These are phyloP conservation scores for Cheilosia variabilis DNA, from an alignment of 2,888 invertebrate species.

Conservation along the genomic window DNA sequence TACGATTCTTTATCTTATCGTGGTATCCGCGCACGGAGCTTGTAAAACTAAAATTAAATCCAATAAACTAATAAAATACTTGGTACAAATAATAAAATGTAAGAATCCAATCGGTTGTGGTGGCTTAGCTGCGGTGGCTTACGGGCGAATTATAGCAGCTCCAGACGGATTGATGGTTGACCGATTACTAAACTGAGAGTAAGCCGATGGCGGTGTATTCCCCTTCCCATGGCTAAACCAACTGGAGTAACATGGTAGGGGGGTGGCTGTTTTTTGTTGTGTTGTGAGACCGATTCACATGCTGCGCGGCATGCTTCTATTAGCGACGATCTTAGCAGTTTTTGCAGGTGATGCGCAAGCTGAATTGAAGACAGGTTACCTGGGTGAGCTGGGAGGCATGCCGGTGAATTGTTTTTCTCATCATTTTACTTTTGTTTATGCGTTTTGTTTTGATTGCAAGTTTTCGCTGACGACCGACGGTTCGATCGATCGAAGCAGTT, in stretches of 20 bases:
- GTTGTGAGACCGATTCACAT: constrained; percentile 38
- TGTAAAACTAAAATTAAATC: not conserved
- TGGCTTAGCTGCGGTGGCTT: constrained; percentile 20
- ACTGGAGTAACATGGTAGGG: constrained; percentile 35
- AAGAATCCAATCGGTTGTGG: not conserved
- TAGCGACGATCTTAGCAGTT: constrained; percentile 41
- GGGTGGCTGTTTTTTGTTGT: constrained; percentile 6
- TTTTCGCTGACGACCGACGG: constrained; percentile 43
- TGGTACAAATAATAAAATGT: not conserved
- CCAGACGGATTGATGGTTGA: constrained; percentile 66
- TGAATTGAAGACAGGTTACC: constrained; percentile 21
- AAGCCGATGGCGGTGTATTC: constrained; percentile 27
- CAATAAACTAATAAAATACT: not conserved
- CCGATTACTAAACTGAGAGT: constrained; percentile 54
- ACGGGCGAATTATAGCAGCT: constrained; percentile 43
- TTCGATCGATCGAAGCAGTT: constrained; percentile 22
- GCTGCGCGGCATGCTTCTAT: constrained; percentile 38
- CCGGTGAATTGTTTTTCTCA: constrained; percentile 29
- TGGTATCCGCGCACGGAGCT: constrained; percentile 13
- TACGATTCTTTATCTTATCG: constrained; percentile 27
- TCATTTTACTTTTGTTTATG: constrained; percentile 2
- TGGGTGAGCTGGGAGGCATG: not conserved
- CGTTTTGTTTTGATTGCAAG: constrained; percentile 32
- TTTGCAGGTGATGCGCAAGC: constrained; percentile 47
- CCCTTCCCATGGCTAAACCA: constrained; percentile 17